Evolutionary conservation across 2,888 invertebrate species (phyloP).

Genomic region (Drosophila neotestacea): DNA sequence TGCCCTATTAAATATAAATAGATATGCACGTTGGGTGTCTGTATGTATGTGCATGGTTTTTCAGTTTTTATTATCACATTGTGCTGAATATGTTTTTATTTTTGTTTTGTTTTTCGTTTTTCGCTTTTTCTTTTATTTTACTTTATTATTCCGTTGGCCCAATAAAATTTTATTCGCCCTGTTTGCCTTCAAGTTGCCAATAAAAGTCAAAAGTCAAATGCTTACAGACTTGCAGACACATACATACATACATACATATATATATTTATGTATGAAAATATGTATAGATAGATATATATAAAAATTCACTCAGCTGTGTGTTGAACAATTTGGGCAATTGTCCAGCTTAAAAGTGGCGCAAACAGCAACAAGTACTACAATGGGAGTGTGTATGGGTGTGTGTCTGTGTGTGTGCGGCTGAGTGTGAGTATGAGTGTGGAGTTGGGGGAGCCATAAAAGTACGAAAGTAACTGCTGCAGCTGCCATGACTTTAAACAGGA

Average conservation of each 20-base stretch:
- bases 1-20: constrained; percentile 59
- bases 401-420: constrained; percentile 2
- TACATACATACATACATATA: constrained; percentile 1
- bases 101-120: not conserved
- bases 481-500: not conserved
- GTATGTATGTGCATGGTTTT: constrained; percentile 12
- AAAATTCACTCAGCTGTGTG: constrained; percentile 1
- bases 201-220: constrained; percentile 55
- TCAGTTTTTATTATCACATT: constrained; percentile 41
- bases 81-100: constrained; percentile 4
- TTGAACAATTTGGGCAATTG: constrained; percentile 17
- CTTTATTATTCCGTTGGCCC: constrained; percentile 5
- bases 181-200: constrained; percentile 34
- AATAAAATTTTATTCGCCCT: constrained; percentile 21
- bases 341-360: constrained; percentile 7
- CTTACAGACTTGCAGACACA: constrained; percentile 13
- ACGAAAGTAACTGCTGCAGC: constrained; percentile 1
- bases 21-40: constrained; percentile 18
- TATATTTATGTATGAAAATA: not conserved
- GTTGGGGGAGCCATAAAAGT: not conserved
- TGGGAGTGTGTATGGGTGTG: not conserved
- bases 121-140: not conserved
- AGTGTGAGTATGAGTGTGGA: constrained; percentile 1
- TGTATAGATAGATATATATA: not conserved
- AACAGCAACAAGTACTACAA: constrained; percentile 24